A percentile compares a stretch with the other conserved stretches of the same genome.
These are phyloP conservation scores for Serrognathus titanus DNA, from an alignment of 2,888 invertebrate species.

Conservation along the genomic window DNA sequence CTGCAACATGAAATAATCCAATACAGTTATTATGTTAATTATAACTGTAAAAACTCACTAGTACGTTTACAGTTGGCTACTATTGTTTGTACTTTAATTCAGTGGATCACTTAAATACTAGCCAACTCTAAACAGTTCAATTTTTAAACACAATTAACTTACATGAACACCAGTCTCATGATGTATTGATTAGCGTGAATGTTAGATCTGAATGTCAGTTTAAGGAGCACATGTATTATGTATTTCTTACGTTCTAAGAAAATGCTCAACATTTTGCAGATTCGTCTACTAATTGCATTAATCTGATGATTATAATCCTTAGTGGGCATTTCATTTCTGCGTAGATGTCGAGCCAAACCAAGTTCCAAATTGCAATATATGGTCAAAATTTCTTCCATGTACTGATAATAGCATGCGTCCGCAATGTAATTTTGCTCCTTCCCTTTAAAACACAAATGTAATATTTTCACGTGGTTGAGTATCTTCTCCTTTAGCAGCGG, in stretches of 20 bases:
- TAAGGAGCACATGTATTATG: constrained; percentile 35
- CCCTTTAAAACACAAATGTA: constrained; percentile 28
- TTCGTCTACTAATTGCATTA: constrained; percentile 16
- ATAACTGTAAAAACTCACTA: no score
- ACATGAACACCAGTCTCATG: constrained; percentile 33
- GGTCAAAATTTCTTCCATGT: constrained; percentile 34
- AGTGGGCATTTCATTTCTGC: constrained; percentile 22
- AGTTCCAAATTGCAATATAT: constrained; percentile 31
- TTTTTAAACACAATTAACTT: constrained; percentile 15
- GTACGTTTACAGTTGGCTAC: no score
- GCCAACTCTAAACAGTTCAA: not conserved
- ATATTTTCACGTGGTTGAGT: constrained; percentile 29
- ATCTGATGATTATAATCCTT: constrained; percentile 20
- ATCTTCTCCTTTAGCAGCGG: constrained; percentile 23
- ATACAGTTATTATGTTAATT: not conserved
- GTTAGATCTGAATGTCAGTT: constrained; percentile 16
- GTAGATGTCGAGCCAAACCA: constrained; percentile 23
- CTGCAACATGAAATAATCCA: constrained; percentile 22
- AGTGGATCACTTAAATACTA: no score
- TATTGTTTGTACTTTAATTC: no score
- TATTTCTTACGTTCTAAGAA: constrained; percentile 30
- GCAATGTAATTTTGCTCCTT: constrained; percentile 22
- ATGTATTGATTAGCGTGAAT: constrained; percentile 25
- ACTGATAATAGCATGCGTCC: constrained; percentile 27
- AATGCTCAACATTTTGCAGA: constrained; percentile 27